Evolutionary conservation across 2,888 invertebrate species (phyloP), one percentile per base, ranked within the genome.

Genomic region (Apoderus coryli): DNA sequence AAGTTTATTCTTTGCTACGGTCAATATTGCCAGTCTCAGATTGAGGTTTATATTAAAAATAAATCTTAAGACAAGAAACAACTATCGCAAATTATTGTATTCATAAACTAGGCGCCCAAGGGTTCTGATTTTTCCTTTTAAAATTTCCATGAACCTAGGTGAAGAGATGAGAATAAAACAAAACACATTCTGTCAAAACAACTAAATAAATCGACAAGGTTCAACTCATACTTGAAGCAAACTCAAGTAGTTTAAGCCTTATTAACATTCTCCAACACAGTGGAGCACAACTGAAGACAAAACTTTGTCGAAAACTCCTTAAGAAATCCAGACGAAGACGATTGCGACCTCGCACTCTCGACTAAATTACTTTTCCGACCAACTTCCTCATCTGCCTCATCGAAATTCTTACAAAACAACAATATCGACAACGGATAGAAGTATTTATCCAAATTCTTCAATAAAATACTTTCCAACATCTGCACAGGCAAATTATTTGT

Each of bases 301-400:
- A 60, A 60, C 45, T 60, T 60, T 4, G 59, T 59, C 4, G 59
- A 59, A 42, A 60, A 57, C 35, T 60, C 54, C 42, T 59, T 59
- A 24, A 60, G 41, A 45, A 60, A 60, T 23, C 53, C 50, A 5
- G 55, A 56, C n/a, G 56, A 57, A 31, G 47, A 53, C 12, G 52
- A 43, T 22, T 47, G 45, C 25, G 43, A 36, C n/a, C 41, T 36
- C 5, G 42, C 36, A 14, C 47, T 45, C 13, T 46, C 45, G 42
- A 29, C 43, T 45, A 10, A 19, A 12, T 35, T 30, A 12, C 29
- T 36, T 7, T 43, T 40, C 9, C 40, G 39, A n/a, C 49, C 44
- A 33, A 52, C 46, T 27, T 53, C 55, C 23, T 57, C 55, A 4
- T 52, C 53, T 13, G 50, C 38, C 38, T 49, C 50, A 37, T 53